Percentiles rank a stretch among this genome's conserved stretches.
Evolutionary conservation across 2,888 invertebrate genomes (phyloP).

Genomic region (Nudaria mundana): DNA sequence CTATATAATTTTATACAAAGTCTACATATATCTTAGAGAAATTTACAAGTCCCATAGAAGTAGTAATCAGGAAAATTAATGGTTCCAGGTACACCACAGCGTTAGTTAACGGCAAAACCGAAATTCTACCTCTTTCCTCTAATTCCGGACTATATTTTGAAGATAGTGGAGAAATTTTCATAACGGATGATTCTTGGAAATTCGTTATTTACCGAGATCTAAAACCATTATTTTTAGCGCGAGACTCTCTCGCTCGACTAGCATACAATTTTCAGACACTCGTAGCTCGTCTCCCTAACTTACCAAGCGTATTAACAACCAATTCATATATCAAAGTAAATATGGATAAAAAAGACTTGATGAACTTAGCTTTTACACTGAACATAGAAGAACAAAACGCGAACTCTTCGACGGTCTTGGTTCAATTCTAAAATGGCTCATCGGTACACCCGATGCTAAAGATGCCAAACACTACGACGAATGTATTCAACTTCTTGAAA

Average conservation of each 20-base stretch:
- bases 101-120: too few species aligned
- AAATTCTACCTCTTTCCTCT: too few species aligned
- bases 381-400: slow-evolving; percentile 24
- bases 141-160: too few species aligned
- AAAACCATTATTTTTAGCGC: not conserved
- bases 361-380: too few species aligned
- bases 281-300: slow-evolving; percentile 7
- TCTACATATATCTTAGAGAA: too few species aligned
- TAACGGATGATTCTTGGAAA: not conserved
- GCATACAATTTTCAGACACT: slow-evolving; percentile 10
- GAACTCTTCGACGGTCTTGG: slow-evolving; percentile 29
- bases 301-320: too few species aligned
- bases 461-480: slow-evolving; percentile 11
- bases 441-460: slow-evolving; percentile 29
- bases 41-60: too few species aligned
- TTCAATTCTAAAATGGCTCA: slow-evolving; percentile 30
- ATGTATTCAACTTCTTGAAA: not conserved
- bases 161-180: too few species aligned
- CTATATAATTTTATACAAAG: slow-evolving; percentile 8
- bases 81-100: too few species aligned
- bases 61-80: not conserved
- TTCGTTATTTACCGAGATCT: not conserved
- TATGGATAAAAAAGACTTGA: slow-evolving; percentile 13
- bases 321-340: slow-evolving; percentile 18
- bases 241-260: not conserved